Evolutionary conservation across 1,140 invertebrate genomes (phyloP).

Genomic region (Chironomus striatipennis): DNA sequence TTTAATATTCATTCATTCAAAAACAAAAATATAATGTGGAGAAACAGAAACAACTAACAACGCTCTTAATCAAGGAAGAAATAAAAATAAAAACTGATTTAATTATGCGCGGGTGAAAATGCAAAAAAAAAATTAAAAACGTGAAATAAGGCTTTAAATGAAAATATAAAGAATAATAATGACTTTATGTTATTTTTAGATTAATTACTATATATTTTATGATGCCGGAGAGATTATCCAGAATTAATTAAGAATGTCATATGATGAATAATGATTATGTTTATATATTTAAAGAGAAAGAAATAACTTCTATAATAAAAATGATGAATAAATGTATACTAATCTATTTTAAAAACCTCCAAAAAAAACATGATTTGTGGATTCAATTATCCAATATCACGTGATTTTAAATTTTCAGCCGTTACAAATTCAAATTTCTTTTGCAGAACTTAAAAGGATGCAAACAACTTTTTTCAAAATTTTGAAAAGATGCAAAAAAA

Average conservation of each 20-base stretch:
- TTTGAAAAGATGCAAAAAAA: too few relatives aligned
- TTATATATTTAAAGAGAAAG: background rate
- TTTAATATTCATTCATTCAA: too few relatives aligned
- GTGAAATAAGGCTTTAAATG: background rate
- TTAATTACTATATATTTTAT: background rate
- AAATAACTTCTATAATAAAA: background rate
- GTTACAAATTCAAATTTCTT: too few relatives aligned
- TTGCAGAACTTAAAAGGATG: too few relatives aligned
- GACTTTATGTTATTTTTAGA: constrained; percentile 11
- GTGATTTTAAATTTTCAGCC: too few relatives aligned
- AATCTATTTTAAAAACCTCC: background rate
- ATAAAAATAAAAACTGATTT: background rate
- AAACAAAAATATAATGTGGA: too few relatives aligned
- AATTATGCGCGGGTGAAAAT: constrained; percentile 4
- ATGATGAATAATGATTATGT: constrained; percentile 9
- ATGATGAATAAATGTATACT: constrained; percentile 10
- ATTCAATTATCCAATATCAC: too few relatives aligned
- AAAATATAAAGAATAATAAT: background rate
- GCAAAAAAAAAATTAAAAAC: background rate
- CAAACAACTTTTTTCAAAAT: too few relatives aligned
- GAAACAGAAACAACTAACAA: background rate
- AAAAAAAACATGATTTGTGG: background rate
- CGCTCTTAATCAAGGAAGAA: background rate
- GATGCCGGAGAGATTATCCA: background rate
- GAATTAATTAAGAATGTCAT: too few relatives aligned